A percentile compares a stretch with the other conserved stretches of the same genome.
phyloP scores from a whole-genome alignment of 2,888 invertebrate genomes.

The Sabatieria punctata region DNA sequence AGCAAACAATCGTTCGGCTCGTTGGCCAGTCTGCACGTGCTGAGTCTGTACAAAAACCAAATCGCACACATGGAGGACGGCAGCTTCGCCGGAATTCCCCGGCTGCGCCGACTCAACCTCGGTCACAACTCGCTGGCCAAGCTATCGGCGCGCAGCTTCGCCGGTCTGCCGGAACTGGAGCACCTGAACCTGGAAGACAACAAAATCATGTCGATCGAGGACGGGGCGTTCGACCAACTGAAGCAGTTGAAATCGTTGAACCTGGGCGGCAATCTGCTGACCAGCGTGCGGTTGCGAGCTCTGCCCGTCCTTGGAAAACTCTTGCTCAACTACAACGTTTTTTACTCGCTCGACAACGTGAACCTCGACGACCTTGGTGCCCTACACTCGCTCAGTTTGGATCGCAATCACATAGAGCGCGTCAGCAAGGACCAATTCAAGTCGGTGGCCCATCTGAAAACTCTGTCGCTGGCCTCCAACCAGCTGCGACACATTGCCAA shows the following conservation, averaged over 20 bases:
- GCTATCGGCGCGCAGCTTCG: constrained; percentile 27
- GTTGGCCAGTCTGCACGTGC: constrained; percentile 23
- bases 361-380: background rate
- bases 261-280: constrained; percentile 32
- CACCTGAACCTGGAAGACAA: constrained; percentile 21
- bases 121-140: constrained; percentile 34
- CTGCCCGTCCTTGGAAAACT: constrained; percentile 19
- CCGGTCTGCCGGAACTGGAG: constrained; percentile 24
- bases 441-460: constrained; percentile 28
- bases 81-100: background rate
- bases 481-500: constrained; percentile 13
- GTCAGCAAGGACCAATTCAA: constrained; percentile 20
- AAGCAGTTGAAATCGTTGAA: constrained; percentile 28
- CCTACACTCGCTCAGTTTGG: constrained; percentile 7
- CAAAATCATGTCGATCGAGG: constrained; percentile 17
- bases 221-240: constrained; percentile 17
- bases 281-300: constrained; percentile 12
- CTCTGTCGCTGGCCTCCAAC: constrained; percentile 22
- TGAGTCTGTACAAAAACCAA: constrained; percentile 32
- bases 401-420: constrained; percentile 1
- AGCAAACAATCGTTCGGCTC: constrained; percentile 15
- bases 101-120: constrained; percentile 25
- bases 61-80: constrained; percentile 21
- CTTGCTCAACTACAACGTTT: constrained; percentile 24
- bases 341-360: constrained; percentile 10